These are phyloP conservation scores for Drosophila asahinai DNA, from an alignment of 1,140 invertebrate genomes.

Conservation along the genomic window DNA sequence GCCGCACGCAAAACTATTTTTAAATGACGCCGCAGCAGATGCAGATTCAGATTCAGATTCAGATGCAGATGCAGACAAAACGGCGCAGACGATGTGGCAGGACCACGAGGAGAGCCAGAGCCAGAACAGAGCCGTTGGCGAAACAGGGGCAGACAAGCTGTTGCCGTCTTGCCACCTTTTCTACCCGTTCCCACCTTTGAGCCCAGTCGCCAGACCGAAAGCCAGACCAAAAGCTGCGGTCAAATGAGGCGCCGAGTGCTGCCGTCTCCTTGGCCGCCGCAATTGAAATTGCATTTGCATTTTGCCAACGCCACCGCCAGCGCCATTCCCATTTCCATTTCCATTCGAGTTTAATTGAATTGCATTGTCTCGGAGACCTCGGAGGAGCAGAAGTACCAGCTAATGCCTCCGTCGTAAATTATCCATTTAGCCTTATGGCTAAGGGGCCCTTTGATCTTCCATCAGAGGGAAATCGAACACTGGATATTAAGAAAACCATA, in stretches of 20 bases:
- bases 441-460: conserved; percentile 25
- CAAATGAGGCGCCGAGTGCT: conserved; percentile 47
- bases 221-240: conserved; percentile 57
- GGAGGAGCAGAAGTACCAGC: background rate
- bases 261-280: conserved; percentile 19
- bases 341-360: conserved; percentile 73
- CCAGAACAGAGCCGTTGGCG: background rate
- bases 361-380: conserved; percentile 58
- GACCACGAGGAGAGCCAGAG: background rate
- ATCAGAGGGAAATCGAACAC: background rate
- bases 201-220: conserved; percentile 24
- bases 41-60: conserved; percentile 30
- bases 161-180: conserved; percentile 6
- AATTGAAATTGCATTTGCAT: conserved; percentile 73
- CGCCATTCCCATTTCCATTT: conserved; percentile 22
- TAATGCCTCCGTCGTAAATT: conserved; percentile 21
- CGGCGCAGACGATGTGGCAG: conserved; percentile 50
- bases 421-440: conserved; percentile 22
- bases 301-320: conserved; percentile 1
- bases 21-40: conserved; percentile 63
- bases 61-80: conserved; percentile 59
- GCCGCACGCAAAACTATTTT: conserved; percentile 73
- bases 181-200: background rate
- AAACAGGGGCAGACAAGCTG: conserved; percentile 25
- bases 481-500: no score